Base-by-base conservation (phyloP, 2,888 invertebrate genomes). In the Tenthredo amoena region DNA sequence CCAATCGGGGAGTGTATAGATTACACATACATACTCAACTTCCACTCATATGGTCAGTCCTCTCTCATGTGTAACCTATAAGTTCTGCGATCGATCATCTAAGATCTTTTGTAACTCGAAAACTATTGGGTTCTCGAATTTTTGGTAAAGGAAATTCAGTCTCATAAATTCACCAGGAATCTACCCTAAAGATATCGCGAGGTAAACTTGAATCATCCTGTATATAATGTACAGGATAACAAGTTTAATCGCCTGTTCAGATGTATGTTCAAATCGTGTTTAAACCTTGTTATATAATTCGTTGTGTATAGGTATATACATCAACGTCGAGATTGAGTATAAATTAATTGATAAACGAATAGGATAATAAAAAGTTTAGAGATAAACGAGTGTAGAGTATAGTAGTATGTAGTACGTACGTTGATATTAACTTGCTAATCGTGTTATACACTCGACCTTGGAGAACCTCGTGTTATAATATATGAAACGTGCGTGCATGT, bases 261-360 rank as follows among this genome's bases (percentile, higher is more conserved):
- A 55, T 55, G 55, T n/a, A 55, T n/a, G 55, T 55, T 55, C 7
- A n/a, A 55, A 55, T 18, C 55, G 55, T 55, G 55, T 55, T 55
- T 55, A 55, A 55, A 6, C 55, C 55, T 55, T 55, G 55, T 55
- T 55, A 55, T 55, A 55, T 55, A n/a, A 55, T 55, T 55, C 55
- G 55, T 55, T 55, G 55, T n/a, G n/a, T 55, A 47, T 43, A 43
- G 10, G 10, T 43, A 43, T 10, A 43, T 6, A 40, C 1, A 62
- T 26, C 26, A 62, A 21, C n/a, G 62, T 62, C 26, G 62, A 62
- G 62, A 62, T 62, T 26, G 26, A 26, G 62, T 26, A 62, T 62
- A 62, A 62, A 62, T 62, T 62, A 62, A 62, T 62, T 62, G 62
- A 62, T 62, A 62, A 62, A 62, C 21, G 62, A 62, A 62, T 26